phyloP scores from a whole-genome alignment of 2,797 vertebrate species.

The Siniperca scherzeri region DNA sequence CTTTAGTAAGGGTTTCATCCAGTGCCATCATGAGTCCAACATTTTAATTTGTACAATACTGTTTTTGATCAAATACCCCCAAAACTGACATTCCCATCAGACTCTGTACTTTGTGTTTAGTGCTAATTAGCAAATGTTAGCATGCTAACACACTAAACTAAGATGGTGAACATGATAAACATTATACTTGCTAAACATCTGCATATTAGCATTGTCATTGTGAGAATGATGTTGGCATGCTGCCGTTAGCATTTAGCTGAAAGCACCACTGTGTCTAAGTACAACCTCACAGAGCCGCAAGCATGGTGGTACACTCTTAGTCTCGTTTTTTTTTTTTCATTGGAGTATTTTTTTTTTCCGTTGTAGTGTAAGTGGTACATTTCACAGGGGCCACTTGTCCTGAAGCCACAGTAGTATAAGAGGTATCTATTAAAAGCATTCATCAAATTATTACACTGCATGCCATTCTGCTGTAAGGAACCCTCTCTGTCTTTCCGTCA shows the following conservation, averaged over 20 bases:
- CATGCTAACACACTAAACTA: background rate
- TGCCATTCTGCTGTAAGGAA: background rate
- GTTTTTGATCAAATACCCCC: background rate
- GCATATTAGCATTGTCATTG: background rate
- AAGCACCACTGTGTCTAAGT: background rate
- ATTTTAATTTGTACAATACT: background rate
- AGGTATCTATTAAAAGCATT: constrained; percentile 3
- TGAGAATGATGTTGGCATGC: background rate
- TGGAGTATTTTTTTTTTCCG: background rate
- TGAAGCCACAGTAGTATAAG: background rate
- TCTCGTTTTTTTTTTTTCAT: background rate
- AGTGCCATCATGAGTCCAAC: background rate
- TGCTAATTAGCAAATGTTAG: background rate
- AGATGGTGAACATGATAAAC: background rate
- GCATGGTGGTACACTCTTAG: background rate
- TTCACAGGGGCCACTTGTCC: background rate
- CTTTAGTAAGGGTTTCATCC: background rate
- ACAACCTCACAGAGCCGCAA: background rate
- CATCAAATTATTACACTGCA: background rate
- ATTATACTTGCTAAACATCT: background rate
- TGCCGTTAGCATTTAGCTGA: background rate
- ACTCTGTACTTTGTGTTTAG: background rate
- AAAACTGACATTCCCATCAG: background rate
- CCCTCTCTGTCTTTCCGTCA: background rate
- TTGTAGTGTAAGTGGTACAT: background rate